Base-by-base conservation (phyloP, 2,888 invertebrate species). In the Meiosimyza platycephala region DNA sequence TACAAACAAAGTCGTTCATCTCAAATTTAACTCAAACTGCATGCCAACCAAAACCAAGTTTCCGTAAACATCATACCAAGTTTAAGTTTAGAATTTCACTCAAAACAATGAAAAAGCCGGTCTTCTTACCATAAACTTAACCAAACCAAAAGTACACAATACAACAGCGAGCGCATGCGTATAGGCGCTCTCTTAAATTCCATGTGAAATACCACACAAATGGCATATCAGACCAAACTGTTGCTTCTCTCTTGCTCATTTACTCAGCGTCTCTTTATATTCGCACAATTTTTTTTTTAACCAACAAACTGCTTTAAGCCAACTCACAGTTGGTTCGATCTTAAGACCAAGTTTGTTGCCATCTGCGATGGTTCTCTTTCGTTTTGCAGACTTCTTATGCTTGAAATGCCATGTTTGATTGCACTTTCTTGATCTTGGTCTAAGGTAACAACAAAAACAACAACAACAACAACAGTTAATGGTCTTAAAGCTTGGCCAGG, bases 391-490 rank as follows among this genome's bases (percentile, higher is more conserved):
- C 51, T 22, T 51, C 50, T 18, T 40, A 9, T 40, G 40, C 40
- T 40, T 40, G 40, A 28, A 28, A 28, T 1, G 40, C 9, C 9
- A 40, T 40, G 40, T 40, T 48, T 63, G 40, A 18, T 16, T 63
- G 64, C 50, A 51, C 57, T 55, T 57, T 48, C 48, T 40, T 67
- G 22, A 13, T 57, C 67, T 55, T 12, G 60, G 57, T 22, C 47
- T 16, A 4, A 13, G 47, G 67, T 40, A 40, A n/a, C 54, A 22
- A 52, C 33, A 33, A n/a, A 15, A 59, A 7, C 59, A n/a, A 59
- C 48, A 59, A 52, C 40, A 51, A 62, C 70, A 70, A 54, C 70
- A 48, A 62, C 52, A n/a, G 47, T 5, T n/a, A 16, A 63, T 48
- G 50, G 3, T 13, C 52, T 7, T 54, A 48, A 70, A 70, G 70